Conservation (phyloP, 2,797 vertebrate species). For the Sphenopsis melanotis region DNA sequence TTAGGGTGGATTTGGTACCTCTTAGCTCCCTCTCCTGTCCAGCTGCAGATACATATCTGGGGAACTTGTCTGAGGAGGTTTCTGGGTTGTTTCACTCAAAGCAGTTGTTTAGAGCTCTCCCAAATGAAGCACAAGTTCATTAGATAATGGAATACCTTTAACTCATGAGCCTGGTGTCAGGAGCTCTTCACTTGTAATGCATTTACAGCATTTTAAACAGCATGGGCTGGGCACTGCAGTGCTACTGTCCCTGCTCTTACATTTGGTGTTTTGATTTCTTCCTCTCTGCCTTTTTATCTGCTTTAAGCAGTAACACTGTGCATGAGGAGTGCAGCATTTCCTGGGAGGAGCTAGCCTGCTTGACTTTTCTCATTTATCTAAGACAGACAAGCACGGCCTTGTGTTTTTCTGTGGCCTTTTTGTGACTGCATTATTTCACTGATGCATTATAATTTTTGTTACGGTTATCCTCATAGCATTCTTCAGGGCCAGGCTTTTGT, state of each 20-base stretch:
- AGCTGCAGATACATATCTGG: not conserved
- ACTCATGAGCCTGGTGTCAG: not conserved
- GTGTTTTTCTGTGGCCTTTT: not conserved
- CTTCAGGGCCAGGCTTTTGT: not conserved
- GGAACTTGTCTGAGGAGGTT: not conserved
- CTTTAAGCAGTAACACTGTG: not conserved
- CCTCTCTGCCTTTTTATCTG: not conserved
- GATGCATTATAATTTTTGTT: not conserved
- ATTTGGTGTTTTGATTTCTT: not conserved
- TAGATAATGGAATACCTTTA: not conserved
- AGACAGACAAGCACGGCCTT: not conserved
- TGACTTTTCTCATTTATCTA: not conserved
- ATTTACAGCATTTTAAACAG: not conserved
- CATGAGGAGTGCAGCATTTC: not conserved
- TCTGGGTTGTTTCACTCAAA: not conserved
- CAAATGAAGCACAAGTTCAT: not conserved
- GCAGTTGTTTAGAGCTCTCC: not conserved
- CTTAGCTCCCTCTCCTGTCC: slow-evolving; percentile 33
- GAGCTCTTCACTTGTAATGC: not conserved
- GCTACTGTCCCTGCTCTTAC: not conserved
- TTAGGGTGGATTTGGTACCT: not conserved
- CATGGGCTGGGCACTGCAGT: no score
- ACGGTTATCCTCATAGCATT: not conserved
- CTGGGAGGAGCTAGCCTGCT: not conserved
- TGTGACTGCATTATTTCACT: not conserved